A percentile compares a stretch with the other conserved stretches of the same genome.
These are phyloP conservation scores for Heliconius himera DNA, from an alignment of 1,140 invertebrate species.

Conservation along the genomic window DNA sequence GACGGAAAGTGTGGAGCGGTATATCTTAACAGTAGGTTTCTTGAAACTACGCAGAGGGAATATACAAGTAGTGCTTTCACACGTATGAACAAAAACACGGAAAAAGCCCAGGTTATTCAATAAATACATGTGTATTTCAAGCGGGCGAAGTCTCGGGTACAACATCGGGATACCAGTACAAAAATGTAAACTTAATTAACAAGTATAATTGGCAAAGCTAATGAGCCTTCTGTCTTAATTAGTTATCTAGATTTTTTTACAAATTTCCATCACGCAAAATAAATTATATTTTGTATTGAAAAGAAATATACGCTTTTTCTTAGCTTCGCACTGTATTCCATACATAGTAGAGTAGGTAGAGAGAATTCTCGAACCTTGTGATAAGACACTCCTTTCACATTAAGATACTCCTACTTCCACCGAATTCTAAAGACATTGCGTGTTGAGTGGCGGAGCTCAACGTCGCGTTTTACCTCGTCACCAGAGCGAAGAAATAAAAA, in stretches of 20 bases:
- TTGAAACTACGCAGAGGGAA: too few relatives aligned
- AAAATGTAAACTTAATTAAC: not conserved
- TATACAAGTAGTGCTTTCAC: too few relatives aligned
- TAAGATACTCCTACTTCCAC: not conserved
- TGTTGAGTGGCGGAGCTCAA: not conserved
- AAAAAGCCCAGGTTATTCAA: too few relatives aligned
- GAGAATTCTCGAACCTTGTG: too few relatives aligned
- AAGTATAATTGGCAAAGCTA: not conserved
- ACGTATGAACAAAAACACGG: too few relatives aligned
- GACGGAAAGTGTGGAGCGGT: too few relatives aligned
- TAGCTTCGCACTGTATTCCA: too few relatives aligned
- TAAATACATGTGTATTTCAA: too few relatives aligned
- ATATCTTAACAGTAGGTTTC: too few relatives aligned
- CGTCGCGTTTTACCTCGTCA: not conserved
- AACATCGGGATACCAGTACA: not conserved
- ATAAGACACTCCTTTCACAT: not conserved
- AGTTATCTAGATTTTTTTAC: not conserved
- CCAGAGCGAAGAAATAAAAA: too few relatives aligned
- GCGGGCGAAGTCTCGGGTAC: too few relatives aligned
- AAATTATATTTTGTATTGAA: not conserved
- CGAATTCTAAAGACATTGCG: not conserved
- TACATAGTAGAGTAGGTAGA: too few relatives aligned
- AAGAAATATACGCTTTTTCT: not conserved
- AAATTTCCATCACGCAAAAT: not conserved
- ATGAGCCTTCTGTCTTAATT: slow-evolving; percentile 6